Base-by-base conservation (phyloP, 2,888 invertebrate genomes). In the Melolontha melolontha region DNA sequence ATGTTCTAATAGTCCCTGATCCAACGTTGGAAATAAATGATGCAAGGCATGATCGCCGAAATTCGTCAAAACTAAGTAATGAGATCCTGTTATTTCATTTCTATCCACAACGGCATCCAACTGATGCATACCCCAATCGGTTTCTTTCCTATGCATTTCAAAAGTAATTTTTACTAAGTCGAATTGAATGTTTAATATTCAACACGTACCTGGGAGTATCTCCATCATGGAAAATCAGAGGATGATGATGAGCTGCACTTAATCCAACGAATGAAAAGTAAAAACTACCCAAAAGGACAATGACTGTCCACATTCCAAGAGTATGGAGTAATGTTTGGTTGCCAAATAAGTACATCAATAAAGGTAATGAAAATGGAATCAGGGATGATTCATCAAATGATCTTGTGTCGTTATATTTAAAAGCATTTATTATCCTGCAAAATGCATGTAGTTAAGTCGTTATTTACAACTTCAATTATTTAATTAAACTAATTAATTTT, bases 11-110 rank as follows among this genome's bases (percentile, higher is more conserved):
- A 90, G 87, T 0, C 88, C 89, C 76, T 94, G 94, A 79, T 94
- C 94, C 39, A 95, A 76, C 0, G 93, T 91, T 0, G 94, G 94
- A 75, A 94, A 91, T 16, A 94, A 83, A 81, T 95, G 95, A 80
- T 95, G 94, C 1, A 94, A 83, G 0, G 87, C 86, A 78, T 95
- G 95, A 68, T 92, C 90, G 0, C 94, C 94, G 75, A 93, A 94
- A 69, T 89, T 87, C 0, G 91, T 91, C 64, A 94, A 79, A 0
- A 89, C 87, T 70, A 91, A 82, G 78, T 92, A 90, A 70, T 88
- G 86, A 47, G 88, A 89, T 11, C 89, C 88, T 8, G 88, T 88
- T 68, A 90, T 85, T 71, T 92, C 90, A 16, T 87, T 84, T 70
- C 93, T 86, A 78, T 93, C 94, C 34, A 90, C 87, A 0, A 92